These are phyloP conservation scores for Anaspis maculata DNA, from an alignment of 2,888 invertebrate genomes.

Conservation along the genomic window DNA sequence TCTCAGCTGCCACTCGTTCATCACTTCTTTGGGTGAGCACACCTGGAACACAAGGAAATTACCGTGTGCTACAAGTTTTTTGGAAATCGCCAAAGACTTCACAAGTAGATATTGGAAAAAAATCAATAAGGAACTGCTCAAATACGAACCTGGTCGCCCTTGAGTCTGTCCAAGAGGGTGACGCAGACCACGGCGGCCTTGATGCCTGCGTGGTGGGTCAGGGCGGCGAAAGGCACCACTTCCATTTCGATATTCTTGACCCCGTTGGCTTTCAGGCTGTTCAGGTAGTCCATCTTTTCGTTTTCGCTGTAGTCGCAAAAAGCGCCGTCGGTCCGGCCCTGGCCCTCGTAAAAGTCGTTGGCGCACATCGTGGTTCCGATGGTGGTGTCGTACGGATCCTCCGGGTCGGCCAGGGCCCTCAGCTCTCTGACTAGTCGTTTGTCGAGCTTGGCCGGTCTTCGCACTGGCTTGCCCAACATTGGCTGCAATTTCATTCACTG, in stretches of 20 bases:
- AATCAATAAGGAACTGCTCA: not conserved
- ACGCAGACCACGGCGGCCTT: slow-evolving; percentile 93
- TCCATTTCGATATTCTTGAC: slow-evolving; percentile 98
- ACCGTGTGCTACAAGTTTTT: too few relatives aligned
- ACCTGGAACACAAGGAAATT: too few relatives aligned
- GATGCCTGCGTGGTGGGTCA: slow-evolving; percentile 88
- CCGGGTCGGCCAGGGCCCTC: slow-evolving; percentile 60
- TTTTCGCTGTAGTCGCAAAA: slow-evolving; percentile 87
- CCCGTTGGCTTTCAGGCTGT: slow-evolving; percentile 63
- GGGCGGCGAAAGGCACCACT: slow-evolving; percentile 84
- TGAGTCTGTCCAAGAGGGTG: slow-evolving; percentile 80
- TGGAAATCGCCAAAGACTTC: too few relatives aligned
- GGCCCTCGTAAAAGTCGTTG: slow-evolving; percentile 97
- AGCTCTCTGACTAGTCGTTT: slow-evolving; percentile 71
- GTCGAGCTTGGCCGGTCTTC: slow-evolving; percentile 79
- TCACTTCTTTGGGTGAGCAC: slow-evolving; percentile 75
- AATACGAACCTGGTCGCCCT: slow-evolving; percentile 75
- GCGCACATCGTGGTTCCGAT: slow-evolving; percentile 94
- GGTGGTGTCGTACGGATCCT: slow-evolving; percentile 80
- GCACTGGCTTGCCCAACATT: slow-evolving; percentile 73
- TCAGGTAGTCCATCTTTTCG: slow-evolving; percentile 87
- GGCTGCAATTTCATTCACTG: slow-evolving; percentile 46
- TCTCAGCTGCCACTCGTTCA: slow-evolving; percentile 85
- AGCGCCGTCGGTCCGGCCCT: slow-evolving; percentile 91
- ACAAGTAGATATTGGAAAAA: too few relatives aligned